Conservation (phyloP, 1,140 invertebrate genomes). For the Micrasema minimum region DNA sequence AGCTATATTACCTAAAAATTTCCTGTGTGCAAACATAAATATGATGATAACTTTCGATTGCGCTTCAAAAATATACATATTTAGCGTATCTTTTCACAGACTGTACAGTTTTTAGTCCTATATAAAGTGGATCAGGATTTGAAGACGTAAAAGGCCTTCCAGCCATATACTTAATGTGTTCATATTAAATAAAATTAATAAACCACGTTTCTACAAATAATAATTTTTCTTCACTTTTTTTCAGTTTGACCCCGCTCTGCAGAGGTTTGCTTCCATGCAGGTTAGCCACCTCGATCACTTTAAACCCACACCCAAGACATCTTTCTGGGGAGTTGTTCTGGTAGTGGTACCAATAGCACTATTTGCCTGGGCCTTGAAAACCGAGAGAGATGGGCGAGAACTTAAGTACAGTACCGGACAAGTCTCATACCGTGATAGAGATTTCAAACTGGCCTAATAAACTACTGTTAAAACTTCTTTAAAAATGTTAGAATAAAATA, state of each 20-base stretch:
- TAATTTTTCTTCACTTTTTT: no score
- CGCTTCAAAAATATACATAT: no score
- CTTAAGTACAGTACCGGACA: slow-evolving; percentile 72
- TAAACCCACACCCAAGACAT: slow-evolving; percentile 71
- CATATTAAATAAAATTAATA: no score
- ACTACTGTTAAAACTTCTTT: background rate
- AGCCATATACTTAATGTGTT: no score
- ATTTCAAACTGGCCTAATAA: slow-evolving; percentile 68
- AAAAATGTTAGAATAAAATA: background rate
- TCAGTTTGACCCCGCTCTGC: slow-evolving; percentile 80
- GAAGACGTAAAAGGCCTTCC: no score
- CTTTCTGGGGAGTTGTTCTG: slow-evolving; percentile 64
- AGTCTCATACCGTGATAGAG: slow-evolving; percentile 77
- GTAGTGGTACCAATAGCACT: slow-evolving; percentile 70
- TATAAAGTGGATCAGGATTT: no score
- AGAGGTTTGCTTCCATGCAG: slow-evolving; percentile 77
- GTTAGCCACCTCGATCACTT: slow-evolving; percentile 74
- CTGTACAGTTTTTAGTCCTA: no score
- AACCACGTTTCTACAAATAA: no score
- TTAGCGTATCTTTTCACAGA: no score
- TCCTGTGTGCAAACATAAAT: no score
- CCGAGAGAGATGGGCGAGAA: slow-evolving; percentile 68
- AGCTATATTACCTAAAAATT: no score
- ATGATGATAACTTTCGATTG: no score
- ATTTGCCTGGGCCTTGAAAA: slow-evolving; percentile 67